phyloP scores from a whole-genome alignment of 2,888 invertebrate genomes.

The Rutpela maculata region DNA sequence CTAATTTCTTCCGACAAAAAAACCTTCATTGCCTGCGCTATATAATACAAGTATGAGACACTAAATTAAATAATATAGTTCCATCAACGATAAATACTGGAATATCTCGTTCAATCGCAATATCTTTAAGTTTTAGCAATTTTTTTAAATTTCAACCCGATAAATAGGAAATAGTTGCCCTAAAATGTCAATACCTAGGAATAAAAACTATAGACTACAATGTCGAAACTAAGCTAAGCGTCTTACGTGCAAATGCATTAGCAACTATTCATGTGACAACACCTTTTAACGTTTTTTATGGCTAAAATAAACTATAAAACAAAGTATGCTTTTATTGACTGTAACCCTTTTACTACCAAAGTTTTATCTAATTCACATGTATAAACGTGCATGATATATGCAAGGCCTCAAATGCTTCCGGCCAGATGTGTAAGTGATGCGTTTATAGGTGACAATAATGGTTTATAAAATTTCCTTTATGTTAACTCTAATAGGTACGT shows the following conservation, averaged over 20 bases:
- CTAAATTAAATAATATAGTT: too few species aligned
- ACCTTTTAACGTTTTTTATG: constrained; percentile 8
- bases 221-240: neutral
- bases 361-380: constrained; percentile 35
- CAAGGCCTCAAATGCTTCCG: constrained; percentile 22
- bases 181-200: too few species aligned
- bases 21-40: too few species aligned
- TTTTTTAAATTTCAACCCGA: too few species aligned
- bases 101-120: too few species aligned
- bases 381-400: constrained; percentile 32
- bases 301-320: constrained; percentile 19
- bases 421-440: constrained; percentile 36
- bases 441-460: constrained; percentile 39
- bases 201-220: neutral
- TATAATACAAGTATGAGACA: too few species aligned
- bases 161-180: too few species aligned
- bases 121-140: too few species aligned
- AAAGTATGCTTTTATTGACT: constrained; percentile 23
- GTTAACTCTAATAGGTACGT: constrained; percentile 34
- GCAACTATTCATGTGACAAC: neutral
- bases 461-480: constrained; percentile 39
- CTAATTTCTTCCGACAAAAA: too few species aligned
- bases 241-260: neutral
- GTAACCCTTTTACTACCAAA: constrained; percentile 31
- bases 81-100: too few species aligned